Conservation (phyloP, 2,797 vertebrate species). For the Pseudochaenichthys georgianus region DNA sequence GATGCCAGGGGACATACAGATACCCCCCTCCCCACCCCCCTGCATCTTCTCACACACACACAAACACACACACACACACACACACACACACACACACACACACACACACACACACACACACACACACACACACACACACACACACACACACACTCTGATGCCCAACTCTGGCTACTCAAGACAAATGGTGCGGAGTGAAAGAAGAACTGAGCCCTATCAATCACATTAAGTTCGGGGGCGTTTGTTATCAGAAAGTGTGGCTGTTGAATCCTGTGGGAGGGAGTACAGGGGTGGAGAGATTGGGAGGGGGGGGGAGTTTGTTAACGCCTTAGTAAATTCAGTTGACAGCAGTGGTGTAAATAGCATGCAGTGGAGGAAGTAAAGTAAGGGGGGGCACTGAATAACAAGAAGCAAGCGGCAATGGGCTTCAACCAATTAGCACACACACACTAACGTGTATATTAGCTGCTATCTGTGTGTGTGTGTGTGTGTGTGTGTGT, state of each 20-base stretch:
- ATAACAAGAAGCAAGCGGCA: slow-evolving; percentile 49
- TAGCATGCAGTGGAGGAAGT: slow-evolving; percentile 17
- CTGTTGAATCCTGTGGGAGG: slow-evolving; percentile 37
- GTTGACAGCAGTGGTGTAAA: slow-evolving; percentile 25
- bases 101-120: slow-evolving; percentile 2
- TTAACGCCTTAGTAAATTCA: slow-evolving; percentile 41
- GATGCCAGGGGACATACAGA: slow-evolving; percentile 90
- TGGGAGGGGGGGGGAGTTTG: slow-evolving; percentile 46
- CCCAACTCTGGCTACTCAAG: slow-evolving; percentile 92
- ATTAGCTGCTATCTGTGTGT: slow-evolving; percentile 15
- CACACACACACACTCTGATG: slow-evolving; percentile 84
- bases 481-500: too few relatives aligned
- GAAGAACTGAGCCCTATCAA: slow-evolving; percentile 92
- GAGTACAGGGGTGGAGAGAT: neutral
- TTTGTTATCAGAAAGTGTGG: slow-evolving; percentile 88
- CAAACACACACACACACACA: too few relatives aligned
- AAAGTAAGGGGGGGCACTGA: slow-evolving; percentile 10
- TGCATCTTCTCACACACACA: neutral
- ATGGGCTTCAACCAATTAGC: slow-evolving; percentile 64
- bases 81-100: too few relatives aligned
- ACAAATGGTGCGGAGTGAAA: slow-evolving; percentile 92
- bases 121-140: slow-evolving; percentile 1
- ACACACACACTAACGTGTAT: slow-evolving; percentile 5
- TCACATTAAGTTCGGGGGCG: slow-evolving; percentile 92
- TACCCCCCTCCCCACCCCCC: slow-evolving; percentile 46